Evolutionary conservation across 2,888 invertebrate species (phyloP).

Genomic region (Theretra japonica): DNA sequence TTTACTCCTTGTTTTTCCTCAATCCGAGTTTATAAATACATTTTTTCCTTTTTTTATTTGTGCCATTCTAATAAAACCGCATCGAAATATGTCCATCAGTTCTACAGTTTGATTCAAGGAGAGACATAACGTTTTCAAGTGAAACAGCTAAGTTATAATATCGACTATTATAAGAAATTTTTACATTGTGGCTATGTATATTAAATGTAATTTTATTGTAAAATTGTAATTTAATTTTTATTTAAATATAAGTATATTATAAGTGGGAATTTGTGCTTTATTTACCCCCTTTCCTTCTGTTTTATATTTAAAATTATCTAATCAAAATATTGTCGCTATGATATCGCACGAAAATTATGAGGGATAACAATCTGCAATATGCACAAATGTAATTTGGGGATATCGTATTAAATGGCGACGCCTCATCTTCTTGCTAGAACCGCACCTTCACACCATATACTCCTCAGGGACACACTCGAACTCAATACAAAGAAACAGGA

Average conservation of each 20-base stretch:
- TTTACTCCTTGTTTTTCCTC: no score
- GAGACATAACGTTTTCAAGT: conserved; percentile 26
- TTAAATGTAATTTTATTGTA: conserved; percentile 73
- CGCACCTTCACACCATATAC: no score
- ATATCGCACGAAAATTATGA: no score
- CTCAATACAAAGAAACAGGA: no score
- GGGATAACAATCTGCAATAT: no score
- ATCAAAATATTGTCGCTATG: no score
- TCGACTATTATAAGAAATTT: conserved; percentile 65
- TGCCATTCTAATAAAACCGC: neutral
- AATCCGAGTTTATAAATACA: neutral
- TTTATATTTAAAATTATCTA: no score
- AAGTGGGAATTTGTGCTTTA: conserved; percentile 69
- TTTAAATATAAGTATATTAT: conserved; percentile 75
- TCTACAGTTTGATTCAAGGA: neutral
- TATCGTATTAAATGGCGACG: no score
- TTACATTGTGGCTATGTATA: conserved; percentile 78
- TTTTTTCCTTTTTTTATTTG: neutral
- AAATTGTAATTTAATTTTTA: conserved; percentile 73
- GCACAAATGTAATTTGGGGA: no score
- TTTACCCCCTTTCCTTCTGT: conserved; percentile 35
- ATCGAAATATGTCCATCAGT: neutral
- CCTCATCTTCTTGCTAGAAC: no score
- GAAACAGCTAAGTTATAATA: conserved; percentile 40
- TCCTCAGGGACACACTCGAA: no score